Evolutionary conservation across 2,888 invertebrate genomes (phyloP).

Genomic region (Athalia cordata): DNA sequence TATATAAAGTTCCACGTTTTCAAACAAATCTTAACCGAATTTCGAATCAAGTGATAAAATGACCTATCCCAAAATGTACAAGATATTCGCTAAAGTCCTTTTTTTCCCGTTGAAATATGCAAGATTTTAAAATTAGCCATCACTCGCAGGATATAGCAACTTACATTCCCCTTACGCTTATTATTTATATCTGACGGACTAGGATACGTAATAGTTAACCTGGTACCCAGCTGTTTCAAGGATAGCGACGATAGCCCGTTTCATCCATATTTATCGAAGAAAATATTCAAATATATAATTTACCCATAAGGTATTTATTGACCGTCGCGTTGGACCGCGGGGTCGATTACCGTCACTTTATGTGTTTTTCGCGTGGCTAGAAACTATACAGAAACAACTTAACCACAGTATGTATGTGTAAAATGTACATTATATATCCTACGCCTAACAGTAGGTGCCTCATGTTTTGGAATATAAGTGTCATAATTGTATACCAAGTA

Average conservation of each 20-base stretch:
- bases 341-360: conserved; percentile 32
- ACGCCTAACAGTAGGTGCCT: neutral
- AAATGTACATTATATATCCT: neutral
- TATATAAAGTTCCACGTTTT: too few relatives aligned
- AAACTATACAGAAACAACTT: conserved; percentile 7
- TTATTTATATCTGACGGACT: neutral
- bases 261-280: conserved; percentile 31
- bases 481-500: conserved; percentile 7
- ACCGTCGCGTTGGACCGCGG: neutral
- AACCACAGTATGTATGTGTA: neutral
- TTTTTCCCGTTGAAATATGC: too few relatives aligned
- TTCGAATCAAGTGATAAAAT: neutral
- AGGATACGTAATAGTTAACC: neutral
- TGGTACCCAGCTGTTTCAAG: conserved; percentile 27
- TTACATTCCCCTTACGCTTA: neutral
- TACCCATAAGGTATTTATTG: conserved; percentile 11
- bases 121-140: too few relatives aligned
- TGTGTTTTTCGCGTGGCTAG: conserved; percentile 32
- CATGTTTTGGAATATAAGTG: conserved; percentile 3
- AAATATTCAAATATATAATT: conserved; percentile 15
- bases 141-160: too few relatives aligned
- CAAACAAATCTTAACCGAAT: neutral
- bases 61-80: neutral
- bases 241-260: conserved; percentile 30
- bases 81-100: too few relatives aligned